Evolutionary conservation across 1,140 invertebrate genomes (phyloP), one percentile per base, ranked within the genome.

Genomic region (Drosophila subpulchrella): DNA sequence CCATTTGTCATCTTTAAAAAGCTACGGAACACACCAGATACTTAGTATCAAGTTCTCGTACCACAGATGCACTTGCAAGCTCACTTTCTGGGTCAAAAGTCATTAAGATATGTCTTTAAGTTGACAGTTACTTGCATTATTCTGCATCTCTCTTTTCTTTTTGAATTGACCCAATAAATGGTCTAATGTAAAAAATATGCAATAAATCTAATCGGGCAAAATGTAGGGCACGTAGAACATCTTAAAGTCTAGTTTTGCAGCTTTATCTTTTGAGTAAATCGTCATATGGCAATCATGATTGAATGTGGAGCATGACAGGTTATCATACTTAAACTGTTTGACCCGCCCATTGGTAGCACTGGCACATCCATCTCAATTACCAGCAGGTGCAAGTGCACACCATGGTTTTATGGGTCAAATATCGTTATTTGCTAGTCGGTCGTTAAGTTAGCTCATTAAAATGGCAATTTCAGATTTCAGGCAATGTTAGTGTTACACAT

Each of bases 331-430:
- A 7, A 65, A 66, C 42, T 57, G 6, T 36, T 36, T 20, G 11
- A 57, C 15, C 30, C 44, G 48, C 67, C 42, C 57, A 62, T 36
- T 38, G 20, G 24, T 1, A 39, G 3, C 7, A 39, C 4, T 17
- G 32, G n/a, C 10, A 11, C 63, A 62, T 67, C 36, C 32, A 6
- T 38, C 20, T 61, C 41, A 65, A 66, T 68, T 66, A 66, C 41
- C 61, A 2, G 39, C 27, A 75, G 34, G 36, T 65, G 71, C 72
- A 74, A 46, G 24, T 74, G 53, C 47, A 65, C 65, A 47, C 11
- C 15, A 7, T 38, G 24, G 12, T 27, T 75, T 65, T 75, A 44
- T 56, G 72, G 72, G 72, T 75, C 72, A 74, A 42, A 54, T 50
- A 73, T 55, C 30, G 20, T 42, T 20, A 24, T 46, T 36, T 34